These are phyloP conservation scores for Sebastes oblongus DNA, from an alignment of 2,797 vertebrate genomes.

Conservation along the genomic window DNA sequence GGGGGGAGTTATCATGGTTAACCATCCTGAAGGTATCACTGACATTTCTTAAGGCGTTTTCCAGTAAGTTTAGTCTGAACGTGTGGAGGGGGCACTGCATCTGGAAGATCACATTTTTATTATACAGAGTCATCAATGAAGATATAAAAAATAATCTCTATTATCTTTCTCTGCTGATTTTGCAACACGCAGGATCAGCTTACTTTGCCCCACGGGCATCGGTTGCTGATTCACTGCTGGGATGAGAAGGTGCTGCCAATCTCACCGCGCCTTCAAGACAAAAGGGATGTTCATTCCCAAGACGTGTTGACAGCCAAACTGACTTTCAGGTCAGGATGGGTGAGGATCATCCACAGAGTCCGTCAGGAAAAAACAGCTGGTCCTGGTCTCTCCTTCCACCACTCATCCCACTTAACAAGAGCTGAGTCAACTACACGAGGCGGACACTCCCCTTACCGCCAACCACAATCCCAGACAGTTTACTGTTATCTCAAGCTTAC, in stretches of 20 bases:
- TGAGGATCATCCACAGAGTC: constrained; percentile 54
- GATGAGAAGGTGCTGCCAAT: constrained; percentile 45
- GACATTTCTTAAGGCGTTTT: constrained; percentile 38
- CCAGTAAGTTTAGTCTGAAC: constrained; percentile 23
- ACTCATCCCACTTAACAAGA: constrained; percentile 49
- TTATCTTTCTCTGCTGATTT: background rate
- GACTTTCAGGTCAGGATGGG: constrained; percentile 69
- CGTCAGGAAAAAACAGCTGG: constrained; percentile 74
- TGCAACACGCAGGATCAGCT: constrained; percentile 34
- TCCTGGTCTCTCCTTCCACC: constrained; percentile 8
- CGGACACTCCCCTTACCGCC: constrained; percentile 41
- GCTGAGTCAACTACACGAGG: constrained; percentile 66
- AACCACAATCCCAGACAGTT: constrained; percentile 53
- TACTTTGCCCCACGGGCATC: constrained; percentile 34
- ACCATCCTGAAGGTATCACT: constrained; percentile 51
- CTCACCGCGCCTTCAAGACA: constrained; percentile 48
- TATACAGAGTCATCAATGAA: background rate
- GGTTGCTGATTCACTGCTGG: constrained; percentile 53
- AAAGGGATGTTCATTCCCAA: constrained; percentile 61
- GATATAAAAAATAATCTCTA: background rate
- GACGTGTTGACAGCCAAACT: constrained; percentile 70
- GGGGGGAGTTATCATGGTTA: constrained; percentile 47
- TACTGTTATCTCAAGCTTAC: constrained; percentile 47
- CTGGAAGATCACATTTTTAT: background rate
- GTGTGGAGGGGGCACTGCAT: constrained; percentile 2